Conservation (phyloP, 2,888 invertebrate genomes). For the Tenthredo scrophulariae region DNA sequence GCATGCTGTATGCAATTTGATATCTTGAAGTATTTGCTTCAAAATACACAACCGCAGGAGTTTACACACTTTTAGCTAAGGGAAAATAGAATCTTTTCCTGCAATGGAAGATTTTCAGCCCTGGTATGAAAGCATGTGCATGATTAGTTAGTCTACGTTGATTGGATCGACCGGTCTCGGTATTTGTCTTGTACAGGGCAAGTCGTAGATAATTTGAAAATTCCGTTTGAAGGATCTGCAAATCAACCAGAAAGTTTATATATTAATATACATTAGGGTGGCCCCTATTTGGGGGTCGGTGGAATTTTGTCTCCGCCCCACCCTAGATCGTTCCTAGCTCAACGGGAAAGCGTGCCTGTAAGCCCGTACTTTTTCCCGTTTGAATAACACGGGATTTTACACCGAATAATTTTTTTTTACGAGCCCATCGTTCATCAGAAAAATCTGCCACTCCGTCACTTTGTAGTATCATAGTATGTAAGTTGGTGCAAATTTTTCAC, state of each 20-base stretch:
- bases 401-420: no score
- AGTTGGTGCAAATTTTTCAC: no score
- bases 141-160: not conserved
- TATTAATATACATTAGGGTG: not conserved
- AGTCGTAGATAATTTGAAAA: not conserved
- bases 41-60: not conserved
- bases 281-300: no score
- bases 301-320: no score
- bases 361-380: no score
- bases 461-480: no score
- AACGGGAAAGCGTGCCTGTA: no score
- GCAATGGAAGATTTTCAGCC: not conserved
- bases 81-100: not conserved
- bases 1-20: not conserved
- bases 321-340: no score
- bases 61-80: not conserved
- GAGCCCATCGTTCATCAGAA: no score
- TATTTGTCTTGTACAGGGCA: not conserved
- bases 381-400: no score
- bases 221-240: not conserved
- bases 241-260: not conserved
- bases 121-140: not conserved
- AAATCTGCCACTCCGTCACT: no score
- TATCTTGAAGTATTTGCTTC: not conserved
- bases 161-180: not conserved